These are phyloP conservation scores for Mimas tiliae DNA, from an alignment of 2,888 invertebrate genomes.

Conservation along the genomic window DNA sequence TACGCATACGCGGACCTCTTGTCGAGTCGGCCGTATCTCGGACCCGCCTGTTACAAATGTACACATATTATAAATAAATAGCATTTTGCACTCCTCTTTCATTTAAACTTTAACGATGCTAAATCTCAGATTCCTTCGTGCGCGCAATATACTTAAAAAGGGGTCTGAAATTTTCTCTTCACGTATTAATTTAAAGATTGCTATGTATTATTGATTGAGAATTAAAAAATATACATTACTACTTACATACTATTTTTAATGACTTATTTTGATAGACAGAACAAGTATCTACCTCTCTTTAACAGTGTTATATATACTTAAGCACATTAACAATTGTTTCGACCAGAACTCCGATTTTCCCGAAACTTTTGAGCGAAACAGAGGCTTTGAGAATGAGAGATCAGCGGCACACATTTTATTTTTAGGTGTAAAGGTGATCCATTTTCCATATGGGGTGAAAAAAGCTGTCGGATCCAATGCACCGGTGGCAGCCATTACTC, in stretches of 20 bases:
- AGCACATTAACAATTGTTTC: neutral
- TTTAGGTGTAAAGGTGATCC: constrained; percentile 9
- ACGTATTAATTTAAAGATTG: too few species aligned
- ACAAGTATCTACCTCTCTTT: neutral
- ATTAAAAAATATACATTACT: too few species aligned
- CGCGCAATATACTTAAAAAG: too few species aligned
- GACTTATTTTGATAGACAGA: neutral
- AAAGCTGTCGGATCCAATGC: constrained; percentile 33
- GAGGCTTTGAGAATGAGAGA: neutral
- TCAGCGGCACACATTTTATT: neutral
- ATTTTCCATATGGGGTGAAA: constrained; percentile 33
- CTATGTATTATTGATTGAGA: too few species aligned
- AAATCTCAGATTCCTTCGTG: too few species aligned
- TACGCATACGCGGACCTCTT: too few species aligned
- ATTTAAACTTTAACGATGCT: too few species aligned
- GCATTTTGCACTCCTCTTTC: too few species aligned
- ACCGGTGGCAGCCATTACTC: constrained; percentile 25
- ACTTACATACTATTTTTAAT: neutral
- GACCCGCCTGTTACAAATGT: too few species aligned
- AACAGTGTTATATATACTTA: neutral
- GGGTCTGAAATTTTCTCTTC: too few species aligned
- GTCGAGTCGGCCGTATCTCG: too few species aligned
- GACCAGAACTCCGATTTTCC: neutral
- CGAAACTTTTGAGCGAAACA: neutral
- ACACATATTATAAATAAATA: too few species aligned